phyloP scores from a whole-genome alignment of 2,113 vertebrate species.

The Indicator maculatus region DNA sequence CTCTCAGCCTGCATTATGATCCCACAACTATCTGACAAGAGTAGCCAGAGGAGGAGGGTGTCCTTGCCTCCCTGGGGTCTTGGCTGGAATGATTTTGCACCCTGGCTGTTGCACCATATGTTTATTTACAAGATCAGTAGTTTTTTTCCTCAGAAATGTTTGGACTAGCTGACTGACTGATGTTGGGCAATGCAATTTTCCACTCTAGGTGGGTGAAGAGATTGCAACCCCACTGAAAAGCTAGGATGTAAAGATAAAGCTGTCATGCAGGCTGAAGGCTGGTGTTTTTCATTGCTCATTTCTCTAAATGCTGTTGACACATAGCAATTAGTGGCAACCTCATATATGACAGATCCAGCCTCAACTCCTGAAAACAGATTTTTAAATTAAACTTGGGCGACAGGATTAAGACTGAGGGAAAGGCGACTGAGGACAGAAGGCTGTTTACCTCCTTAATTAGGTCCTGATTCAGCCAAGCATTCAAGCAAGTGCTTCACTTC shows the following conservation, averaged over 20 bases:
- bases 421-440: not conserved
- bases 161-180: not conserved
- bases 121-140: not conserved
- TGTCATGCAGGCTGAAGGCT: not conserved
- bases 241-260: constrained; percentile 17
- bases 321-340: constrained; percentile 41
- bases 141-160: not conserved
- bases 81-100: not conserved
- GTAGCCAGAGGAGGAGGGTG: not conserved
- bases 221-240: not conserved
- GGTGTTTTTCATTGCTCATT: constrained; percentile 29
- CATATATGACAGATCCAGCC: constrained; percentile 6
- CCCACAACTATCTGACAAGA: constrained; percentile 9
- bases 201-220: not conserved
- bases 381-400: constrained; percentile 50
- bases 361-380: constrained; percentile 37
- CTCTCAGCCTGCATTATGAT: not conserved
- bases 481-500: constrained; percentile 47
- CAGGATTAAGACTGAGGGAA: constrained; percentile 29
- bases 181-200: not conserved
- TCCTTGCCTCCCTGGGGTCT: constrained; percentile 14
- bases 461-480: constrained; percentile 36
- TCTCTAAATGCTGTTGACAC: constrained; percentile 33
- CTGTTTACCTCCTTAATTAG: constrained; percentile 54
- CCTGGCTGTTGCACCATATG: not conserved